Percentiles rank a stretch among this genome's conserved stretches.
Evolutionary conservation across 2,888 invertebrate species (phyloP).

Genomic region (Crioceris asparagi): DNA sequence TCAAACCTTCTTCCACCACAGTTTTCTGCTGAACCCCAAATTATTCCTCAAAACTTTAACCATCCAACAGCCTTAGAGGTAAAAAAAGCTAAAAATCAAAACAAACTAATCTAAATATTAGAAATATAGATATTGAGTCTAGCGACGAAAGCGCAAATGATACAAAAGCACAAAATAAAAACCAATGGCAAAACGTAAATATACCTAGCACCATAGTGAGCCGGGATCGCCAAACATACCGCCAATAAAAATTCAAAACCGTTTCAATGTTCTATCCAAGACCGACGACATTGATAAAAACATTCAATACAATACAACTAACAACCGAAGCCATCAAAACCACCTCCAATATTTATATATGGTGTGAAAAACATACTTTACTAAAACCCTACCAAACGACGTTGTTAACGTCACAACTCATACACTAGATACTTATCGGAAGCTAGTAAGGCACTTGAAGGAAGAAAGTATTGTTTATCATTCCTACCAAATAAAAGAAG

Average conservation of each 20-base stretch:
- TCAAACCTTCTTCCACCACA: too few relatives aligned
- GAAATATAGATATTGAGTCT: too few relatives aligned
- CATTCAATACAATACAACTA: not conserved
- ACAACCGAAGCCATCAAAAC: conserved; percentile 1
- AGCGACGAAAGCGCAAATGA: too few relatives aligned
- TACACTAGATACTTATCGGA: conserved; percentile 1
- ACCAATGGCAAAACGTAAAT: not conserved
- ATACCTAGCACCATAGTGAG: not conserved
- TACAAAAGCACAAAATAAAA: not conserved
- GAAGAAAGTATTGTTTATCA: not conserved
- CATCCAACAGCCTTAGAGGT: too few relatives aligned
- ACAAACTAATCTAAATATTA: too few relatives aligned
- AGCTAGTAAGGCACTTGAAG: not conserved
- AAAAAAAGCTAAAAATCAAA: too few relatives aligned
- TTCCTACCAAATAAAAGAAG: not conserved
- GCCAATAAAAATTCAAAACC: not conserved
- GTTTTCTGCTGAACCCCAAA: too few relatives aligned
- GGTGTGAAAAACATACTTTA: too few relatives aligned
- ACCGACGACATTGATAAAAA: not conserved
- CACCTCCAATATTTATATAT: not conserved
- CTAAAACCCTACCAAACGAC: conserved; percentile 2
- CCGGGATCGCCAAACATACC: not conserved
- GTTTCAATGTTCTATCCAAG: conserved; percentile 1
- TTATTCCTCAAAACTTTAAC: too few relatives aligned
- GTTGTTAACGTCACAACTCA: conserved; percentile 1